Percentiles rank a stretch among this genome's conserved stretches.
These are phyloP conservation scores for Cataglyphis altisquamis DNA, from an alignment of 2,888 invertebrate species.

Conservation along the genomic window DNA sequence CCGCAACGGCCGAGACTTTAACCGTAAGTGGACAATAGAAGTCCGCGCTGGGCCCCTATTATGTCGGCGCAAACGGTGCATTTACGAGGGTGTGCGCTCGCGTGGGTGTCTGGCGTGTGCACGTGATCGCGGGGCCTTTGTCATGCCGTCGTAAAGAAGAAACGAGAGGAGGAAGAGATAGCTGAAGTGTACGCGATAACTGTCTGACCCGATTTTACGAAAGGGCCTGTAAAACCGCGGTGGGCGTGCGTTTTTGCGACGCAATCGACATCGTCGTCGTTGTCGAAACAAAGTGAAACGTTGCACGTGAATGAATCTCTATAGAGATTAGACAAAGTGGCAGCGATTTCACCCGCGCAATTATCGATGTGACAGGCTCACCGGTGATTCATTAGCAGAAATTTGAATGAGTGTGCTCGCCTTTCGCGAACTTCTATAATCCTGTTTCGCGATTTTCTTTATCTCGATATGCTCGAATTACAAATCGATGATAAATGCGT, in stretches of 20 bases:
- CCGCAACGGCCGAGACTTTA: constrained; percentile 56
- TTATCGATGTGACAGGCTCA: constrained; percentile 28
- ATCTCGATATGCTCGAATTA: constrained; percentile 5
- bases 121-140: constrained; percentile 62
- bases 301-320: constrained; percentile 12
- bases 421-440: constrained; percentile 29
- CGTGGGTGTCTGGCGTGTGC: constrained; percentile 55
- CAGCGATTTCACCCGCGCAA: constrained; percentile 66
- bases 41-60: constrained; percentile 70
- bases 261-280: constrained; percentile 5
- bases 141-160: constrained; percentile 49
- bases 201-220: constrained; percentile 75
- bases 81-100: constrained; percentile 61
- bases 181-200: constrained; percentile 63
- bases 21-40: constrained; percentile 76
- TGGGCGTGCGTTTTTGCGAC: constrained; percentile 62
- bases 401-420: constrained; percentile 57
- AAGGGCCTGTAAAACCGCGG: constrained; percentile 66
- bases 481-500: constrained; percentile 7
- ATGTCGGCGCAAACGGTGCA: constrained; percentile 56
- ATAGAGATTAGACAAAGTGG: background rate
- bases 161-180: constrained; percentile 53
- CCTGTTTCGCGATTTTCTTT: constrained; percentile 1
- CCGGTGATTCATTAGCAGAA: constrained; percentile 71
- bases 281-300: constrained; percentile 13